phyloP scores from a whole-genome alignment of 2,113 vertebrate genomes.

The Myotis brandtii region DNA sequence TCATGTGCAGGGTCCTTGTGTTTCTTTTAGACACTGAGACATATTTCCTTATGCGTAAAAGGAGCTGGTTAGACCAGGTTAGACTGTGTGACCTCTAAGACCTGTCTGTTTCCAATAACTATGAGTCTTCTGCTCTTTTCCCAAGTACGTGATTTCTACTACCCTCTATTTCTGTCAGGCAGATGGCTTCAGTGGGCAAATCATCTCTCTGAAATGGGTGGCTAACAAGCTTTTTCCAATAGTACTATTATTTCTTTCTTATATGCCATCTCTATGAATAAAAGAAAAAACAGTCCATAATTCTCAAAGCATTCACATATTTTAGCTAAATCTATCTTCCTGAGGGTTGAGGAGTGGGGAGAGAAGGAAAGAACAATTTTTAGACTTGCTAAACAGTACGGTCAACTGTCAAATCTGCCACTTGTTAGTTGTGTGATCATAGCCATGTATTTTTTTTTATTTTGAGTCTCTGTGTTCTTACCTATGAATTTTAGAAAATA shows the following conservation, averaged over 20 bases:
- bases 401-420: neutral
- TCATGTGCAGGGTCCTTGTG: neutral
- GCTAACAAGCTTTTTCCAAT: slow-evolving; percentile 23
- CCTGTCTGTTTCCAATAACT: neutral
- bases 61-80: neutral
- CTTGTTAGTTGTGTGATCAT: neutral
- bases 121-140: neutral
- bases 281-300: neutral
- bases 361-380: neutral
- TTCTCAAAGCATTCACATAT: neutral
- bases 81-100: neutral
- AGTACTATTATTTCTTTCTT: neutral
- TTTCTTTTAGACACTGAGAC: neutral
- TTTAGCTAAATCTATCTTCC: neutral
- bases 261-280: neutral
- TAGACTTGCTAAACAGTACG: neutral
- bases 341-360: neutral
- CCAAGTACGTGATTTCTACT: neutral
- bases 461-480: neutral
- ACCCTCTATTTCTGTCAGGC: neutral
- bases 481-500: slow-evolving; percentile 45
- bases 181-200: slow-evolving; percentile 29
- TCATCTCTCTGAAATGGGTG: neutral
- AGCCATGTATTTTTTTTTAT: slow-evolving; percentile 1
- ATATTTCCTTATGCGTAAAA: neutral